These are phyloP conservation scores for Yponomeuta plumbellus DNA, from an alignment of 2,888 invertebrate species.

Conservation along the genomic window DNA sequence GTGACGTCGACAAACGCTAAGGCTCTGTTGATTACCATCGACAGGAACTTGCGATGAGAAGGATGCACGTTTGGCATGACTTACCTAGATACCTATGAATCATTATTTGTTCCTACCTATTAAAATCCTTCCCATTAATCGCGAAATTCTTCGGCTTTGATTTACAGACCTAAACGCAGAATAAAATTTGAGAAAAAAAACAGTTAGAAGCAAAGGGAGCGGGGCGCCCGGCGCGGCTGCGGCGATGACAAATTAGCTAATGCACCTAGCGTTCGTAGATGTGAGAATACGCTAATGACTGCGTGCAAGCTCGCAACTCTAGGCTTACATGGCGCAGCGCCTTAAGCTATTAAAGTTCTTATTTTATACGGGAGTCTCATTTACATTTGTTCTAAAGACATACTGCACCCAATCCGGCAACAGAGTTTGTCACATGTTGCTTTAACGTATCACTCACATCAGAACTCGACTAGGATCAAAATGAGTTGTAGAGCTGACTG, in stretches of 20 bases:
- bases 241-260: constrained; percentile 66
- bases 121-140: not conserved
- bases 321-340: constrained; percentile 45
- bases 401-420: too few species aligned
- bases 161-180: not conserved
- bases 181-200: not conserved
- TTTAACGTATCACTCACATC: too few species aligned
- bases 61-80: not conserved
- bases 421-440: too few species aligned
- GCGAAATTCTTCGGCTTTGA: not conserved
- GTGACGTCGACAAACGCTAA: not conserved
- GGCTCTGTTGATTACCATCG: not conserved
- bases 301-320: constrained; percentile 43
- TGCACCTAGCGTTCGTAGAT: constrained; percentile 42
- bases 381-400: not conserved
- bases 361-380: not conserved
- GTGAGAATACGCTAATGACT: constrained; percentile 67
- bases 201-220: not conserved
- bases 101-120: not conserved
- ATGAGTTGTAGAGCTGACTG: too few species aligned
- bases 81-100: not conserved
- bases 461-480: too few species aligned
- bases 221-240: constrained; percentile 15
- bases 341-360: not conserved
- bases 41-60: not conserved